Conservation (phyloP, 1,140 invertebrate genomes). For the Drosophila arawakana region DNA sequence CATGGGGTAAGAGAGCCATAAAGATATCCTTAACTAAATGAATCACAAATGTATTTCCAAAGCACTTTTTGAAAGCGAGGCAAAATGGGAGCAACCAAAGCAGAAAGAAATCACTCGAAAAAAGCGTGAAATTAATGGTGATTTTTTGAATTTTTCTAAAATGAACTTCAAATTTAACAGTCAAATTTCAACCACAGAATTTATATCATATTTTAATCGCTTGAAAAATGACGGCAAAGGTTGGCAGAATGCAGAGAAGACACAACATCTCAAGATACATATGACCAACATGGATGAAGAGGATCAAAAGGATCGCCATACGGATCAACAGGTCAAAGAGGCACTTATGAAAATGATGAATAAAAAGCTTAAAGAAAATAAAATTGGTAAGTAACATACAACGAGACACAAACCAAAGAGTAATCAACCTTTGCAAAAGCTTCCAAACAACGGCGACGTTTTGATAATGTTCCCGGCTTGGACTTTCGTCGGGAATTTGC, state of each 20-base stretch:
- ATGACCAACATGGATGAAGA: slow-evolving; percentile 17
- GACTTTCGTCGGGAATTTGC: slow-evolving; percentile 38
- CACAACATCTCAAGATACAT: neutral
- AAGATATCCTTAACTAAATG: too few relatives aligned
- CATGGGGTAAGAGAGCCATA: slow-evolving; percentile 1
- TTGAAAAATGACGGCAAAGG: slow-evolving; percentile 5
- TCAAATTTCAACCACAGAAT: neutral
- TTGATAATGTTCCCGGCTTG: slow-evolving; percentile 3
- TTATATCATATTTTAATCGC: neutral
- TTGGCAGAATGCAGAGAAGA: neutral
- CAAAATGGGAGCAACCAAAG: neutral
- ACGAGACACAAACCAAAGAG: too few relatives aligned
- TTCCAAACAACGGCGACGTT: neutral
- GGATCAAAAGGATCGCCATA: slow-evolving; percentile 6
- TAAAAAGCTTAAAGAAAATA: slow-evolving; percentile 1
- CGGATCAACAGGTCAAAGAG: slow-evolving; percentile 16
- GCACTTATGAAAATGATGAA: slow-evolving; percentile 26
- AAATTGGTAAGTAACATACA: neutral
- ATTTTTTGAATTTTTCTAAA: neutral
- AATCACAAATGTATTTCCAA: neutral
- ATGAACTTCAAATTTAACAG: neutral
- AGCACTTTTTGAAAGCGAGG: neutral
- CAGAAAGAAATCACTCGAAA: neutral
- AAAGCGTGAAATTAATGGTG: neutral
- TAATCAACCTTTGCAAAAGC: neutral